Percentiles rank a stretch among this genome's conserved stretches.
phyloP scores from a whole-genome alignment of 2,888 invertebrate genomes.

The Euzophera pinguis region DNA sequence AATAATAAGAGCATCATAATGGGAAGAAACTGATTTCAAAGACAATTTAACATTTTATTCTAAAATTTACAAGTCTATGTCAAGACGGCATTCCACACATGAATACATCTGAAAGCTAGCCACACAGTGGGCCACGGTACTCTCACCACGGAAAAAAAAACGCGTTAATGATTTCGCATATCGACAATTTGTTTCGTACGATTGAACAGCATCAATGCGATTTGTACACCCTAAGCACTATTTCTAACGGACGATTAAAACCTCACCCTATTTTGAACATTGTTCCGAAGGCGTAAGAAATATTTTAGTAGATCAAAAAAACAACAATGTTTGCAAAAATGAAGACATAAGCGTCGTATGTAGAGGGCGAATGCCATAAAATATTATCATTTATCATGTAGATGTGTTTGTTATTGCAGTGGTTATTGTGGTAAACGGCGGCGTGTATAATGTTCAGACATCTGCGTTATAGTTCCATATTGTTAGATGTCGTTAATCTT shows the following conservation, averaged over 20 bases:
- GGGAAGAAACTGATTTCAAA: no score
- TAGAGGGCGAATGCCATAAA: slow-evolving; percentile 71
- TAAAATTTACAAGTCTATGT: no score
- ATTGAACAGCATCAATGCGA: slow-evolving; percentile 73
- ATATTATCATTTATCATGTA: slow-evolving; percentile 74
- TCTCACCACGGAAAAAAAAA: slow-evolving; percentile 47
- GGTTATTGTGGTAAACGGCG: slow-evolving; percentile 74
- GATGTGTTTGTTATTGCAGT: slow-evolving; percentile 70
- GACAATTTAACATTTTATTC: no score
- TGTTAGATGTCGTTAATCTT: slow-evolving; percentile 46
- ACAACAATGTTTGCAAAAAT: slow-evolving; percentile 49
- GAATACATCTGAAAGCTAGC: slow-evolving; percentile 48
- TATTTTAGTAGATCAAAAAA: slow-evolving; percentile 20
- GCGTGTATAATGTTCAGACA: slow-evolving; percentile 63
- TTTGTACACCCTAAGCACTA: slow-evolving; percentile 56
- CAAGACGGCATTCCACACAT: slow-evolving; percentile 30
- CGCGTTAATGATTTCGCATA: slow-evolving; percentile 66
- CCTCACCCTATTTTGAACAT: slow-evolving; percentile 22
- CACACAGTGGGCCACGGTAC: slow-evolving; percentile 40
- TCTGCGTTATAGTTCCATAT: slow-evolving; percentile 58
- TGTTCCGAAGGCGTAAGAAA: slow-evolving; percentile 14
- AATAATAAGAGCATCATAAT: no score
- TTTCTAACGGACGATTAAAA: slow-evolving; percentile 35
- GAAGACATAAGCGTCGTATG: slow-evolving; percentile 66
- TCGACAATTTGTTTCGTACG: slow-evolving; percentile 76